Percentiles rank a stretch among this genome's conserved stretches.
Conservation (phyloP, 1,140 invertebrate species). For the Heliconius melpomene region DNA sequence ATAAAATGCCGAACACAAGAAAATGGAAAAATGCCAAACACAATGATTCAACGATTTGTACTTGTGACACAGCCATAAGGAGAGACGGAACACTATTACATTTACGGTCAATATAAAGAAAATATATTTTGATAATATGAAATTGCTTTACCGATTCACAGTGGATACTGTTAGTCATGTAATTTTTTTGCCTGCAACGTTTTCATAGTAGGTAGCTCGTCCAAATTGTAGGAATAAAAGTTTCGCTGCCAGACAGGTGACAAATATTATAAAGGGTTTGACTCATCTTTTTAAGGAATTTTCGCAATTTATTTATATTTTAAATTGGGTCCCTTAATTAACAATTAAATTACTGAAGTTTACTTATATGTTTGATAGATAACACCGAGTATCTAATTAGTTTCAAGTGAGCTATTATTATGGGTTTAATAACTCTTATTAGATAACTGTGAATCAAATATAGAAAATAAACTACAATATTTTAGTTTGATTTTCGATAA, state of each 20-base stretch:
- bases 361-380: too few relatives aligned
- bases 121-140: not conserved
- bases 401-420: too few relatives aligned
- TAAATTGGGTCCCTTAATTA: too few relatives aligned
- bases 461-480: too few relatives aligned
- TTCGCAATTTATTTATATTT: too few relatives aligned
- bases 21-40: not conserved
- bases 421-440: too few relatives aligned
- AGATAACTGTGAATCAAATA: too few relatives aligned
- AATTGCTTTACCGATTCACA: not conserved
- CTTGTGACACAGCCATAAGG: not conserved
- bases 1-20: too few relatives aligned
- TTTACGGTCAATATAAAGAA: not conserved
- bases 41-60: not conserved
- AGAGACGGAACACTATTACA: not conserved
- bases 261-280: constrained; percentile 42
- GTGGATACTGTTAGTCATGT: constrained; percentile 13
- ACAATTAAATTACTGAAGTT: too few relatives aligned
- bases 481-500: too few relatives aligned
- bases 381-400: too few relatives aligned
- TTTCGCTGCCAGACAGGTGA: constrained; percentile 46
- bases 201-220: constrained; percentile 2
- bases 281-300: not conserved
- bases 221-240: constrained; percentile 30
- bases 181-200: constrained; percentile 12